Percentiles rank a stretch among this genome's conserved stretches.
Evolutionary conservation across 1,140 invertebrate genomes (phyloP).

Genomic region (Lordiphosa stackelbergi): DNA sequence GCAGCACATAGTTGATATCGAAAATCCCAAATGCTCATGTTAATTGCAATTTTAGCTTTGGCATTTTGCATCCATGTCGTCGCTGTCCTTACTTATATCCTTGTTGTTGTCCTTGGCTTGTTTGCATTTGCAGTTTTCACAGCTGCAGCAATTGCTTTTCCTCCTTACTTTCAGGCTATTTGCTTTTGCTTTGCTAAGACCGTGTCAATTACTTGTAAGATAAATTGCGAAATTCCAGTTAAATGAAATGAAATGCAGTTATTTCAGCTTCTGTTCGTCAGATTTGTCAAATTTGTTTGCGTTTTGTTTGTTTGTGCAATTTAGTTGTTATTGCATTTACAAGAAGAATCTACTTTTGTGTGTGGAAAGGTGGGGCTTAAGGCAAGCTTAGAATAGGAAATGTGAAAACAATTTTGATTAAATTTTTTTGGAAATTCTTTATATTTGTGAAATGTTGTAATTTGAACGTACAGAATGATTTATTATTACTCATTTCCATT

Average conservation of each 20-base stretch:
- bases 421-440: neutral
- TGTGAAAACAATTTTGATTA: neutral
- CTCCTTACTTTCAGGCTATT: conserved; percentile 15
- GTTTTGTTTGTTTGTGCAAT: neutral
- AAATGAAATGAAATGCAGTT: conserved; percentile 34
- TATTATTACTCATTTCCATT: no score
- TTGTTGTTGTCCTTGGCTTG: conserved; percentile 13
- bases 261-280: conserved; percentile 15
- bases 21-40: conserved; percentile 33
- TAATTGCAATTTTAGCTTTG: conserved; percentile 49
- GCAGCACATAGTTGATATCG: conserved; percentile 14
- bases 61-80: neutral
- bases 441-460: no score
- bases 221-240: conserved; percentile 38
- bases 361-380: neutral
- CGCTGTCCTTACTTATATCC: conserved; percentile 4
- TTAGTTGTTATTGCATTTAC: conserved; percentile 2
- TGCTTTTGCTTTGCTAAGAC: conserved; percentile 10
- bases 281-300: conserved; percentile 5
- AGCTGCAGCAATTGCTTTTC: conserved; percentile 8
- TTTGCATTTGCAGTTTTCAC: conserved; percentile 23
- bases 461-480: no score
- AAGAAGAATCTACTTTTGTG: neutral
- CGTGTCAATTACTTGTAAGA: conserved; percentile 42
- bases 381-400: neutral